Evolutionary conservation across 2,797 vertebrate genomes (phyloP), one percentile per base, ranked within the genome.

Genomic region (Danio albolineatus): DNA sequence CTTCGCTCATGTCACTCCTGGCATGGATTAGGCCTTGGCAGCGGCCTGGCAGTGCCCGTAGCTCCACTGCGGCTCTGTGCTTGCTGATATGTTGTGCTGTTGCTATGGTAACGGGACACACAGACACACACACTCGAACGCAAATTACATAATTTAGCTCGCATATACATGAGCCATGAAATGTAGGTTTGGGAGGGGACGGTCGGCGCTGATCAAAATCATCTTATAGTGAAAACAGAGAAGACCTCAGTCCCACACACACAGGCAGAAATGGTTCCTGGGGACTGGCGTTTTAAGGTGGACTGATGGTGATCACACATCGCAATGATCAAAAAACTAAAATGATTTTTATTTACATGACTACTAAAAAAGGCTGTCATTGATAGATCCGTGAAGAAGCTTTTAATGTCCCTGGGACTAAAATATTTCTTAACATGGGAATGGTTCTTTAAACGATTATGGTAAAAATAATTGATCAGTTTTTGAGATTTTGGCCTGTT

Each of bases 111-210:
- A 94, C 91, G 51, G 83, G 86, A 89, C 90, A 90, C 28, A 28
- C 28, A 28, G 28, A 28, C 28, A 28, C 28, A 28, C 86, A 89
- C 86, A 85, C 70, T 84, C 79, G 69, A 82, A 75, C 88, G 85
- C 90, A 93, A 93, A 93, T 93, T 91, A 94, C 92, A 94, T 94
- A 93, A 93, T 93, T 93, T 90, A 89, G 88, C 88, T 85, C 81
- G 84, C 89, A 92, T 91, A 93, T 92, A 92, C 89, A 88, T 87
- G 87, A 84, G 83, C 90, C 88, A 85, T 87, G 79, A 86, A 90
- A 91, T 88, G 87, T 89, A 88, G 88, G 83, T 83, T 81, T 82
- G 70, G 67, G 51, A 77, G 12, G 36, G 41, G 43, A 28, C 61
- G 17, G 46, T 48, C 28, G 66, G 79, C 74, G 71, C 59, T 43